Evolutionary conservation across 1,140 invertebrate species (phyloP), one percentile per base, ranked within the genome.

Genomic region (Belonocnema kinseyi): DNA sequence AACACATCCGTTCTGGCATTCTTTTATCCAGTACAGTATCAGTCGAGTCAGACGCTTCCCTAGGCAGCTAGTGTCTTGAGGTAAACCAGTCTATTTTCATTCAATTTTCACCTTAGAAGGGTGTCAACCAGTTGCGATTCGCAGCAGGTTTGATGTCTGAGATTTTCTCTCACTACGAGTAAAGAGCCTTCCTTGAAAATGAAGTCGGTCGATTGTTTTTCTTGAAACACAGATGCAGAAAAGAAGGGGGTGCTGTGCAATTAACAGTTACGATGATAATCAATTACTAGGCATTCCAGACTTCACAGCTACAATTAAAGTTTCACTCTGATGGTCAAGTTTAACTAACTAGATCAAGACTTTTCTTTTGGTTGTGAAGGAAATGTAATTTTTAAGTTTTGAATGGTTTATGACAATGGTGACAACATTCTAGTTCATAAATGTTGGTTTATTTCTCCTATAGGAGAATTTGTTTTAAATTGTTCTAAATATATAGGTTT

Each of bases 1-100:
- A 54, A 54, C n/a, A 8, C 53, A 54, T 54, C 16, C 17, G 17
- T 54, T 54, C 53, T 17, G 19, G 16, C 17, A 17, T 54, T 46
- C 40, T 46, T 46, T 46, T 10, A 46, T 6, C 40, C 40, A 46
- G 53, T 17, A n/a, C 40, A 46, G 53, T 17, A n/a, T 54, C n/a
- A 54, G 53, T 54, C 16, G 17, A 17, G 17, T 17, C 16, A 54
- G 53, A n/a, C 53, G 53, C 17, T 54, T 66, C 16, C 21, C 13
- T 66, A 66, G 26, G 14, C 10, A 13, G 40, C 33, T 66, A n/a
- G 2, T 16, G n/a, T 66, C 14, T 40, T 5, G 33, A 66, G 26
- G 58, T 66, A 66, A 66, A 66, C 21, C 14, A 5, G 58, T 66
- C 61, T 66, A 66, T 66, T 66, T 66, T 66, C 13, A 26, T 66